A percentile compares a stretch with the other conserved stretches of the same genome.
Conservation (phyloP, 2,797 vertebrate species). For the Eupleurogrammus muticus region DNA sequence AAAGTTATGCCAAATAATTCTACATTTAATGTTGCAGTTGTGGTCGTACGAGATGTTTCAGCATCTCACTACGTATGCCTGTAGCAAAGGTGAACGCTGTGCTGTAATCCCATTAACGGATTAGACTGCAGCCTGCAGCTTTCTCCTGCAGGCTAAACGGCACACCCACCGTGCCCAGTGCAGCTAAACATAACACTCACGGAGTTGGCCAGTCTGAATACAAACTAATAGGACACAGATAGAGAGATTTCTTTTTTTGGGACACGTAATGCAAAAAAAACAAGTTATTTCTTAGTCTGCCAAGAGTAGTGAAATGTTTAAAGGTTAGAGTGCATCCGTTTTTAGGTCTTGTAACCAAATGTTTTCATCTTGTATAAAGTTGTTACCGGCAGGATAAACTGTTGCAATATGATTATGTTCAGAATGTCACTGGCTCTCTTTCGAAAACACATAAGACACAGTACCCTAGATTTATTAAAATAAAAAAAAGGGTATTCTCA, state of each 20-base stretch:
- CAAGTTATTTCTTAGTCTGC: not conserved
- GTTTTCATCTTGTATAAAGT: not conserved
- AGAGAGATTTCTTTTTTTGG: constrained; percentile 5
- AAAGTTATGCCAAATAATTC: not conserved
- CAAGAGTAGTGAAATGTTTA: not conserved
- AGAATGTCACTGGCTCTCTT: not conserved
- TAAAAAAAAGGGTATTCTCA: no score
- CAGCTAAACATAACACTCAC: constrained; percentile 43
- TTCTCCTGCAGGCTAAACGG: constrained; percentile 77
- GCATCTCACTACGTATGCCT: constrained; percentile 47
- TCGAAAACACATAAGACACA: constrained; percentile 4
- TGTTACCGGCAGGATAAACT: not conserved
- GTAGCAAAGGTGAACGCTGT: constrained; percentile 72
- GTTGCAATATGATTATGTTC: not conserved
- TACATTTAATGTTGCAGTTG: not conserved
- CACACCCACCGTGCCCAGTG: constrained; percentile 55
- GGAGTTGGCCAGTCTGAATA: constrained; percentile 24
- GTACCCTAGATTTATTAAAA: not conserved
- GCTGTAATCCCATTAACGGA: constrained; percentile 83
- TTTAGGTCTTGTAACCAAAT: not conserved
- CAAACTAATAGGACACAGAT: constrained; percentile 9
- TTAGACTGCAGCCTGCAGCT: constrained; percentile 76
- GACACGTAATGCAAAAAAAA: not conserved
- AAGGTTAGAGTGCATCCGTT: not conserved
- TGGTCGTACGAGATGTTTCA: constrained; percentile 25